phyloP scores from a whole-genome alignment of 2,888 invertebrate genomes.

The Melitaea athalia region DNA sequence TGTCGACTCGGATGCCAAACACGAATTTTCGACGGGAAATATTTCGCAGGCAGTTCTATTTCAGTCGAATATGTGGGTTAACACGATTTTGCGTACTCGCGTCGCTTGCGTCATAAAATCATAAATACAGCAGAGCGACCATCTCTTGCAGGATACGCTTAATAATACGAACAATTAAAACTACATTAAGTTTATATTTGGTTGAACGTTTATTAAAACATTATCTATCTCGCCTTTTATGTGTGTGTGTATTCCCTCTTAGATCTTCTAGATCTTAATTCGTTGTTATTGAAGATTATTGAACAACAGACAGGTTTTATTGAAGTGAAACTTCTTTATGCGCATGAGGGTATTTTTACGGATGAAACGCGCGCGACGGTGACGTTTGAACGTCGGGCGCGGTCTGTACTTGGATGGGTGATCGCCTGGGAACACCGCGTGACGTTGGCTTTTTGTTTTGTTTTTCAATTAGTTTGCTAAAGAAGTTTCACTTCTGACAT shows the following conservation, averaged over 20 bases:
- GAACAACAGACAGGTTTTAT: background rate
- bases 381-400: no score
- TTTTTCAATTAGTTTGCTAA: no score
- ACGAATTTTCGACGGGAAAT: conserved; percentile 29
- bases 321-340: no score
- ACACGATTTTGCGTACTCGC: conserved; percentile 52
- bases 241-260: background rate
- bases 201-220: background rate
- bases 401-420: no score
- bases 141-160: background rate
- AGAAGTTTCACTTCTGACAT: no score
- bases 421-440: no score
- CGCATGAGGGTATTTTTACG: no score
- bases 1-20: conserved; percentile 24
- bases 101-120: conserved; percentile 36
- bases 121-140: conserved; percentile 15
- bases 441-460: no score
- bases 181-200: background rate
- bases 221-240: background rate
- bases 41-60: conserved; percentile 41
- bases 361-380: no score
- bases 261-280: background rate
- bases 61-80: conserved; percentile 62
- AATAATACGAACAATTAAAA: background rate
- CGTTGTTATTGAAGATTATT: background rate